Percentiles rank a stretch among this genome's conserved stretches.
Evolutionary conservation across 2,888 invertebrate species (phyloP).

Genomic region (Himalopsyche anomala): DNA sequence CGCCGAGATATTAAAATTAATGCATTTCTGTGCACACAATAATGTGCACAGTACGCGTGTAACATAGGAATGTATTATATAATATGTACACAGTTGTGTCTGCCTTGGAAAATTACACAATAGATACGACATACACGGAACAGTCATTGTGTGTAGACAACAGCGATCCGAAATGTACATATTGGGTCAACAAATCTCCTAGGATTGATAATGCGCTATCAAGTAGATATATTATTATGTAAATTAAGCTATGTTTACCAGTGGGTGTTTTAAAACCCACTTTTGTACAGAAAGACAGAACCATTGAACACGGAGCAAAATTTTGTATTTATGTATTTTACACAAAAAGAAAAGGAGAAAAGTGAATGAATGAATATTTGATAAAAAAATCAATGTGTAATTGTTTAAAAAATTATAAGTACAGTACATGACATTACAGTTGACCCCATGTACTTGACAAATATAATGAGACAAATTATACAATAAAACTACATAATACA

Average conservation of each 20-base stretch:
- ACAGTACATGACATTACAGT: too few species aligned
- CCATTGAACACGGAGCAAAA: not conserved
- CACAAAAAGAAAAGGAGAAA: too few species aligned
- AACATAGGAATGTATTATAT: not conserved
- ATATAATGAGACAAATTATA: too few species aligned
- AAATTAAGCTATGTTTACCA: not conserved
- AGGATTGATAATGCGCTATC: not conserved
- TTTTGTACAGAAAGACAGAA: not conserved
- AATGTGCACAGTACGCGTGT: too few species aligned
- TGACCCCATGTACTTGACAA: too few species aligned
- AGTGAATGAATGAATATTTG: too few species aligned
- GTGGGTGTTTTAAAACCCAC: conserved; percentile 5
- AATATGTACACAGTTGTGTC: not conserved
- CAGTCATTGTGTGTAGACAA: conserved; percentile 4
- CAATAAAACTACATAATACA: too few species aligned
- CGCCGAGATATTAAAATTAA: too few species aligned
- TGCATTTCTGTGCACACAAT: too few species aligned
- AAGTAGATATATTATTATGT: not conserved
- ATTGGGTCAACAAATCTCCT: conserved; percentile 16
- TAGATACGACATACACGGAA: not conserved
- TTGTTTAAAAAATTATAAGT: too few species aligned
- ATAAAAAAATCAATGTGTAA: too few species aligned
- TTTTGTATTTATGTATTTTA: not conserved
- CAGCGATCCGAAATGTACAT: not conserved
- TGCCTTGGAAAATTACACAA: conserved; percentile 13